A percentile compares a stretch with the other conserved stretches of the same genome.
Evolutionary conservation across 2,797 vertebrate species (phyloP).

Genomic region (Enteromius argenteus): DNA sequence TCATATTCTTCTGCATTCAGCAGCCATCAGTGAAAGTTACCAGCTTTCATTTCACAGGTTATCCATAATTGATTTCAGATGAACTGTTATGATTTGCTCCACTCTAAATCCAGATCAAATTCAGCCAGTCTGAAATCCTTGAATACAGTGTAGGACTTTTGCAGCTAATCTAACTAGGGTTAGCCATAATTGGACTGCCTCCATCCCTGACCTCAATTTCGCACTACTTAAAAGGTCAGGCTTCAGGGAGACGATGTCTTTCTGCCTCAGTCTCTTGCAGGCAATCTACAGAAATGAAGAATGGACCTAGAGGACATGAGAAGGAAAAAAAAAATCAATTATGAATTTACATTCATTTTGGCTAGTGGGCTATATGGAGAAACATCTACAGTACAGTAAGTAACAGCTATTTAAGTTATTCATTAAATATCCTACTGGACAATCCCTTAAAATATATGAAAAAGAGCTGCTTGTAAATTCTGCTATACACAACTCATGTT

Average conservation of each 20-base stretch:
- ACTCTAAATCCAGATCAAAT: conserved; percentile 40
- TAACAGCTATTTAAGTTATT: background rate
- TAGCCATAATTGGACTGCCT: conserved; percentile 61
- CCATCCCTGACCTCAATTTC: conserved; percentile 63
- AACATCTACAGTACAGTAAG: conserved; percentile 12
- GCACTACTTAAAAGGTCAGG: conserved; percentile 64
- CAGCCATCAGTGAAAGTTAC: conserved; percentile 6
- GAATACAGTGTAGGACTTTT: conserved; percentile 52
- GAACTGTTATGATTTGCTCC: conserved; percentile 37
- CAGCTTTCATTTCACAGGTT: conserved; percentile 18
- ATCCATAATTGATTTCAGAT: conserved; percentile 51
- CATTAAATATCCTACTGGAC: background rate
- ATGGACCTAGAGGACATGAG: conserved; percentile 8
- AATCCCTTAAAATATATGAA: background rate
- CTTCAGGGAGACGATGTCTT: conserved; percentile 34
- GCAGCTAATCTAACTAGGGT: conserved; percentile 57
- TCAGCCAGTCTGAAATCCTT: conserved; percentile 38
- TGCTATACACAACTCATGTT: background rate
- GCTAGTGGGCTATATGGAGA: conserved; percentile 9
- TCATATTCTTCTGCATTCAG: background rate
- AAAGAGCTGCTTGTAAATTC: background rate
- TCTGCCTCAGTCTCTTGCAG: conserved; percentile 1
- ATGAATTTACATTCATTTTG: conserved; percentile 40
- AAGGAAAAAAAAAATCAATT: conserved; percentile 48
- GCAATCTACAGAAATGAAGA: conserved; percentile 32